These are phyloP conservation scores for Charanyca ferruginea DNA, from an alignment of 2,888 invertebrate species.

Conservation along the genomic window DNA sequence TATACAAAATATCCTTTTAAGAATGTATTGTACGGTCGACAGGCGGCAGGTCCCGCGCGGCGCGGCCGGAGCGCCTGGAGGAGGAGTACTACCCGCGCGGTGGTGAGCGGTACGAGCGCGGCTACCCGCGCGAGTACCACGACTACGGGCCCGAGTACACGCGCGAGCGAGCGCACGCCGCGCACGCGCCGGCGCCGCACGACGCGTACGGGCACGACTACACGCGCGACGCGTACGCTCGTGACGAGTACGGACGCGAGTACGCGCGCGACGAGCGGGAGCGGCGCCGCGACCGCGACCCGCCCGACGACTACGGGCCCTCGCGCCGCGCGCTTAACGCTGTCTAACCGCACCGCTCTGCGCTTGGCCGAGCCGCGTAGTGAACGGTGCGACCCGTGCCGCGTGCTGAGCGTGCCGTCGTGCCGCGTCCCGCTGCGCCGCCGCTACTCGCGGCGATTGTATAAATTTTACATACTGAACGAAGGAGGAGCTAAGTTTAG, in stretches of 20 bases:
- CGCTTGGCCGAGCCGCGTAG: constrained; percentile 59
- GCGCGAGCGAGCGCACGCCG: constrained; percentile 67
- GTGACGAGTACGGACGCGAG: constrained; percentile 88
- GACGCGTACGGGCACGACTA: constrained; percentile 81
- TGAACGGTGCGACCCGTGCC: constrained; percentile 74
- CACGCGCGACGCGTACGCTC: constrained; percentile 81
- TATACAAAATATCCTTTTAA: not conserved
- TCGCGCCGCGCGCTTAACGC: constrained; percentile 94
- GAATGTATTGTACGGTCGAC: constrained; percentile 36
- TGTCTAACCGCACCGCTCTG: constrained; percentile 89
- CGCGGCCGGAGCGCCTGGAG: constrained; percentile 90
- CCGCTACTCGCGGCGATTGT: constrained; percentile 73
- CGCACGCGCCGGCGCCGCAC: constrained; percentile 60
- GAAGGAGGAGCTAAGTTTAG: constrained; percentile 83
- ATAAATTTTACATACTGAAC: constrained; percentile 84
- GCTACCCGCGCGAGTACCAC: constrained; percentile 75
- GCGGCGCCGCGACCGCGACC: constrained; percentile 83
- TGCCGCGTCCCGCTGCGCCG: constrained; percentile 86
- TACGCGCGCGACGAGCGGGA: constrained; percentile 85
- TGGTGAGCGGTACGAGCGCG: constrained; percentile 77
- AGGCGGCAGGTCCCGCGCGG: constrained; percentile 86
- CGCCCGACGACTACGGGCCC: constrained; percentile 91
- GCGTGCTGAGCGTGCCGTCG: constrained; percentile 92
- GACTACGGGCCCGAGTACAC: constrained; percentile 62
- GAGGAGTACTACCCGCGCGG: constrained; percentile 89